Base-by-base conservation (phyloP, 2,888 invertebrate species). In the Limnephilus auricula region DNA sequence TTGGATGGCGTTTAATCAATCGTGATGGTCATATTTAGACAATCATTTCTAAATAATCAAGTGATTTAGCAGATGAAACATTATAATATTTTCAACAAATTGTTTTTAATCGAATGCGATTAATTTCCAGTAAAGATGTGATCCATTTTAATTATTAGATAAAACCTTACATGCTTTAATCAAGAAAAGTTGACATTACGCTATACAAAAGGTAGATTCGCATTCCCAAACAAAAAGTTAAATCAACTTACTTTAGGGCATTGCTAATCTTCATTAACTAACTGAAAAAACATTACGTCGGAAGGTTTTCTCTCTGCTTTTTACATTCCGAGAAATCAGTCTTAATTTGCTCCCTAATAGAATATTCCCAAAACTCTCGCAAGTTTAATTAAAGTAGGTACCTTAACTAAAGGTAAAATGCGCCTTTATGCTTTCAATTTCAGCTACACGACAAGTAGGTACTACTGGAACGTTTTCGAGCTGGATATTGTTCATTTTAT, bases 321-420 rank as follows among this genome's bases (percentile, higher is more conserved):
- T 65, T 65, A 65, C 65, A 65, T 65, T 65, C 65, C 25, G 65
- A 25, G 65, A 65, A 65, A 65, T 65, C 65, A 65, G 65, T 80
- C 18, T 32, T 80, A 80, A 80, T 80, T 80, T 80, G 80, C 30
- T 80, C 13, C 31, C 32, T 32, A 6, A 4, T 3, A 80, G 32
- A 18, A 30, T 32, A 32, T 13, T 32, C 80, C 32, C 13, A 13
- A 80, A 80, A 80, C 80, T 80, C 80, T 32, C 30, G 15, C 80
- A 32, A 80, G 18, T 80, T 80, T 80, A 80, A 80, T 80, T 31
- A 80, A 80, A 80, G 13, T 18, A 80, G 9, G 31, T 45, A 45
- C 45, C 40, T 40, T 80, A 80, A 80, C 65, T 65, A n/a, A 65
- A 65, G 65, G 65, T 65, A 65, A 65, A n/a, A 65, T n/a, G 65